Base-by-base conservation (phyloP, 1,140 invertebrate species). In the Hyposmocoma kahamanoa region DNA sequence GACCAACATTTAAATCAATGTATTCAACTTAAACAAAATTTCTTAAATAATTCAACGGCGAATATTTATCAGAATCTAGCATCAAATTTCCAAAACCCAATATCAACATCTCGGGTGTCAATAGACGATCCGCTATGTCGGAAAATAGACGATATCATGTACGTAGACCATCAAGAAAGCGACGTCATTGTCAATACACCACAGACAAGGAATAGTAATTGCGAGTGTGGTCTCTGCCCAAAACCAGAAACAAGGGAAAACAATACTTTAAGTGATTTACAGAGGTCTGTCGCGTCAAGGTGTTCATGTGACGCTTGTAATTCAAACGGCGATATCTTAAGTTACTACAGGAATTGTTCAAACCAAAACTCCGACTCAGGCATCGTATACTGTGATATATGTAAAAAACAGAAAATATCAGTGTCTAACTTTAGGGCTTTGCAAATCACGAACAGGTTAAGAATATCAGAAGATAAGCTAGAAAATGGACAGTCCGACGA, bases 1-100 rank as follows among this genome's bases (percentile, higher is more conserved):
- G 90, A 90, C 63, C 88, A 89, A 61, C 90, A 91, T 52, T 71
- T 87, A 41, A 81, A 86, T 5, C 84, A 88, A 71, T 87, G 87
- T 55, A 80, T 87, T 64, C 74, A 84, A 50, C 59, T 87, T 50
- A 86, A 87, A 56, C 80, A 84, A 59, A 86, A 87, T 62, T 83
- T 83, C 62, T 55, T 87, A 5, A 84, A 87, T 45, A 81, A 77
- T 53, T 79, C 80, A 3, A 68, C 72, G 0, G 59, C 75, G 0
- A 84, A 84, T 42, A 78, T 82, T 17, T 82, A 80, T 48, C 76
- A 80, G 34, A 80, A 75, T 56, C 44, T 84, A 42, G 65, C 77
- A 0, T 73, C 78, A 0, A 73, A 67, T 48, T 72, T 69, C 46
- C 76, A 76, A 50, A 68, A 72, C 43, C 70, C 79, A 0, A 59